These are phyloP conservation scores for Streblospio benedicti DNA, from an alignment of 1,140 invertebrate genomes.

Conservation along the genomic window DNA sequence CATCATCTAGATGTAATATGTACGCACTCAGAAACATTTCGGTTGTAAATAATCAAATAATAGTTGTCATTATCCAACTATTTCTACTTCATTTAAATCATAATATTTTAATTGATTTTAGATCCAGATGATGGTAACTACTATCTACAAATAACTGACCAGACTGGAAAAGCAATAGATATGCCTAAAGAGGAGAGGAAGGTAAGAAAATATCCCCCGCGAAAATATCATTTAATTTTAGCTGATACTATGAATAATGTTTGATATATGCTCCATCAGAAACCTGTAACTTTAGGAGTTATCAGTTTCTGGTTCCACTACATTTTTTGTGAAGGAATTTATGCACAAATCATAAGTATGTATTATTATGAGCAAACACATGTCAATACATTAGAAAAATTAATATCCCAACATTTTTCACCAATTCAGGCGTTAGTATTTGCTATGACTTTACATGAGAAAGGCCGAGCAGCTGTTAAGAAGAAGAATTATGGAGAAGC, in stretches of 20 bases:
- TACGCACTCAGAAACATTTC: neutral
- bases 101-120: neutral
- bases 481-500: conserved; percentile 59
- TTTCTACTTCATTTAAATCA: conserved; percentile 3
- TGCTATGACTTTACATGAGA: conserved; percentile 68
- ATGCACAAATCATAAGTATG: too few species aligned
- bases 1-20: neutral
- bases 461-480: conserved; percentile 59
- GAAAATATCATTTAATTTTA: too few species aligned
- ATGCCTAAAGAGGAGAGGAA: conserved; percentile 58
- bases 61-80: neutral
- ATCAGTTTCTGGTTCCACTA: too few species aligned
- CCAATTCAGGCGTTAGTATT: conserved; percentile 59
- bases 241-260: too few species aligned
- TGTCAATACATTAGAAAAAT: too few species aligned
- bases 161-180: conserved; percentile 61
- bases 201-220: conserved; percentile 25
- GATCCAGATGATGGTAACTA: conserved; percentile 29
- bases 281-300: too few species aligned
- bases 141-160: conserved; percentile 62
- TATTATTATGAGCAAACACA: too few species aligned
- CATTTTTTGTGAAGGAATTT: too few species aligned
- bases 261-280: too few species aligned
- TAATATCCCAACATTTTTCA: too few species aligned
- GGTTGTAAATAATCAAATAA: neutral